Evolutionary conservation across 2,888 invertebrate genomes (phyloP).

Genomic region (Drosophila infuscata): DNA sequence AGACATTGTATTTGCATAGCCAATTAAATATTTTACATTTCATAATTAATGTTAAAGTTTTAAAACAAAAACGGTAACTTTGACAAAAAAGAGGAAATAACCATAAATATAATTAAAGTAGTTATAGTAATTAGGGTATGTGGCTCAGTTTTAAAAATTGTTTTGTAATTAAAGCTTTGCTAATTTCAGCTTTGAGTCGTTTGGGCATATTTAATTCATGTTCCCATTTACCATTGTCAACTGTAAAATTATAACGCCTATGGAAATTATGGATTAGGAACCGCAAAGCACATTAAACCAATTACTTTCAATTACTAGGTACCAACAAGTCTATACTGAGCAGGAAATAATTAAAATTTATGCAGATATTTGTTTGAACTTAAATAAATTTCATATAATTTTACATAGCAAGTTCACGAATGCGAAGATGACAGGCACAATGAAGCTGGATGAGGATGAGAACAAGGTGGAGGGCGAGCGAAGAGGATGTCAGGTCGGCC

Average conservation of each 20-base stretch:
- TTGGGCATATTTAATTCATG: background rate
- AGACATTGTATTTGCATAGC: background rate
- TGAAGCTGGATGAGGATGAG: background rate
- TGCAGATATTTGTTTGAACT: constrained; percentile 23
- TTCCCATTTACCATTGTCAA: background rate
- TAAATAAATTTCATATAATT: constrained; percentile 14
- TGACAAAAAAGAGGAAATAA: background rate
- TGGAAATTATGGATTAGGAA: background rate
- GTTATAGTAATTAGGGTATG: background rate
- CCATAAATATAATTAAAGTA: background rate
- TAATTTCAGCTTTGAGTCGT: background rate
- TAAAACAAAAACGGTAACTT: background rate
- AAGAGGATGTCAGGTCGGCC: constrained; percentile 18
- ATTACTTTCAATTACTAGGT: constrained; percentile 1
- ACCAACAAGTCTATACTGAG: background rate
- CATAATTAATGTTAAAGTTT: background rate
- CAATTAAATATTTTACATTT: background rate
- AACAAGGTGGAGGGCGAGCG: background rate
- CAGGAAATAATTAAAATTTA: constrained; percentile 7
- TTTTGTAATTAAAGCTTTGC: background rate
- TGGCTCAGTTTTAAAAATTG: background rate
- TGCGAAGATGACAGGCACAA: constrained; percentile 2
- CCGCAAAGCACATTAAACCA: background rate
- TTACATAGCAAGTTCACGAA: constrained; percentile 20
- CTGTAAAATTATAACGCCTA: background rate